Base-by-base conservation (phyloP, 1,140 invertebrate species). In the Drosophila dunni region DNA sequence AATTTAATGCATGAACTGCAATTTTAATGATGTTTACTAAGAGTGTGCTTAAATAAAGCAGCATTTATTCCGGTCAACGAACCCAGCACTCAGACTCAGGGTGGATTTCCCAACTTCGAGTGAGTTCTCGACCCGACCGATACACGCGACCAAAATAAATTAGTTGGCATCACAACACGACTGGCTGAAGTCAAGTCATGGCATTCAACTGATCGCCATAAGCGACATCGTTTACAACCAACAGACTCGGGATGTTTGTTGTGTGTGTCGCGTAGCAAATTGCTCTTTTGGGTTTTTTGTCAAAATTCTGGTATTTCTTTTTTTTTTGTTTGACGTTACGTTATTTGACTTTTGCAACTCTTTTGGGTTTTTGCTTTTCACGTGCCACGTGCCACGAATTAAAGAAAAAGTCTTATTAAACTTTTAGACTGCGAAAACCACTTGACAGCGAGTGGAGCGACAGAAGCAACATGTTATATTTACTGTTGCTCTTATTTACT, bases 141-240 rank as follows among this genome's bases (percentile, higher is more conserved):
- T 34, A 84, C 58, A 80, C 72, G 80, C 77, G 67, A 73, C 60
- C 58, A 57, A 83, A 65, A 83, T 80, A 76, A 76, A 76, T 83
- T 79, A 80, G 60, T 56, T 62, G 51, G 40, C 53, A 54, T 45
- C 70, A 29, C 7, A 66, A 29, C 56, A 24, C 63, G 61, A 36
- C 64, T 57, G 67, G 38, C 61, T 54, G 20, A 45, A 60, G 57
- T 45, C 58, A 69, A 76, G 50, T 36, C 58, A 66, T 72, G 66
- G 48, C 40, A 82, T 79, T 82, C 58, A 79, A 68, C 53, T 60
- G 80, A 81, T 75, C 64, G 69, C 69, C 58, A 67, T 61, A 78
- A 81, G 58, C 67, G 63, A 20, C 54, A 46, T 63, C 63, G 36
- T 58, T 67, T 56, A 33, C 45, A 48, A 58, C 7, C 42, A 33